Evolutionary conservation across 2,113 vertebrate genomes (phyloP), one percentile per base, ranked within the genome.

Genomic region (Nesospiza acunhae): DNA sequence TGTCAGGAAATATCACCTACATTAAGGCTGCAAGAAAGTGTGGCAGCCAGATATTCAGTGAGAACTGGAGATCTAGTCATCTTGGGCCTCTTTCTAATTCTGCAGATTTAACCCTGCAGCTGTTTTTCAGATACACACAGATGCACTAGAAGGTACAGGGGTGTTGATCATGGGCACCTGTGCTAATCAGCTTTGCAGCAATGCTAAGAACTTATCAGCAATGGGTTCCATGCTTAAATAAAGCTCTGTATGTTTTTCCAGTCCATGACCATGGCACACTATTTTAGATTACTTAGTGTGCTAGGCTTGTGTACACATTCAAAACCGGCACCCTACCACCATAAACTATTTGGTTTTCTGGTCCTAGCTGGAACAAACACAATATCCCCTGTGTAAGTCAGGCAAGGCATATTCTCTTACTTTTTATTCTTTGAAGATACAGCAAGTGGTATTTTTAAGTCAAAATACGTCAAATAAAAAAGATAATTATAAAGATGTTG

Each of bases 331-430:
- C 14, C 20, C 28, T 56, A n/a, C 30, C 22, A 68, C 27, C 5
- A 59, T 35, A 67, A 75, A 11, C 0, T 35, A 39, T 9, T 21
- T 47, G 16, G 5, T 60, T 85, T 88, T 70, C 75, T 87, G 53
- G 35, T 60, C 66, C 46, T 46, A 82, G 35, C 62, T 52, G 58
- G 11, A 39, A 56, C 27, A 92, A 58, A 46, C 35, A 81, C 1
- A 5, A 35, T 33, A 85, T 27, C 27, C 13, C 0, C 0, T 39
- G 14, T 50, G 10, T 22, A 67, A 82, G 55, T 19, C 1, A 0
- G 47, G 22, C 23, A 72, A 62, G 39, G 5, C 22, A 33, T n/a
- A n/a, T 41, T 95, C 39, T 80, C 55, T 60, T 81, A 33, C 3
- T 39, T 89, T 21, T 59, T 7, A 23, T 50, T 41, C 33, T 33